Evolutionary conservation across 2,888 invertebrate species (phyloP), one percentile per base, ranked within the genome.

Genomic region (Lamellibrachia satsuma): DNA sequence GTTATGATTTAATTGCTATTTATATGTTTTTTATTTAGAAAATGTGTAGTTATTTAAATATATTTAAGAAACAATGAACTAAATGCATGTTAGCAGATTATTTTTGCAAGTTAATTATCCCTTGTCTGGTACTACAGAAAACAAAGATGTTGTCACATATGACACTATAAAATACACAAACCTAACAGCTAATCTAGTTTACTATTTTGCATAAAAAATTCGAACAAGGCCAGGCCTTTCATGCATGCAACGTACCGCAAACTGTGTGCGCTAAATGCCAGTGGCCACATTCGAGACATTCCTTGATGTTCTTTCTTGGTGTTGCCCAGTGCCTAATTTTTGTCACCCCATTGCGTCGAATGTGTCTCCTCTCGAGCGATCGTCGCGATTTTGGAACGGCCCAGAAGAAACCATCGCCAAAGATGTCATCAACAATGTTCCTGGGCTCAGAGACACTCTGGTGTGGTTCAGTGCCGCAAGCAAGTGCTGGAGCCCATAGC

Each of bases 201-300:
- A 52, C 52, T 52, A 52, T 51, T 91, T 51, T 91, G 52, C 52
- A n/a, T 91, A 51, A 57, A 57, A 15, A 8, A 57, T 57, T 57
- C 57, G 2, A 57, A 15, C 57, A 57, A 57, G 15, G 57, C 57
- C 15, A 57, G 8, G 8, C 57, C 15, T 57, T 11, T 2, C 8
- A 57, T 75, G 15, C 75, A 11, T n/a, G 6, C 75, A 75, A 75
- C 75, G 75, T 75, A 75, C 75, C 75, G 51, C 91, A 91, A 11
- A 91, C n/a, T 1, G 57, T 39, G 57, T 39, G 52, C 15, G 97
- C 97, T 97, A 98, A 98, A 96, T 98, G 97, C 96, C 98, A 97
- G 96, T 98, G 97, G 0, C 99, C 99, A 97, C 99, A 99, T 91
- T 97, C 97, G 94, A 97, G 97, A 95, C 99, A 99, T 0, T 97